Percentiles rank a stretch among this genome's conserved stretches.
Conservation (phyloP, 2,113 vertebrate genomes). For the Aplodontia rufa region DNA sequence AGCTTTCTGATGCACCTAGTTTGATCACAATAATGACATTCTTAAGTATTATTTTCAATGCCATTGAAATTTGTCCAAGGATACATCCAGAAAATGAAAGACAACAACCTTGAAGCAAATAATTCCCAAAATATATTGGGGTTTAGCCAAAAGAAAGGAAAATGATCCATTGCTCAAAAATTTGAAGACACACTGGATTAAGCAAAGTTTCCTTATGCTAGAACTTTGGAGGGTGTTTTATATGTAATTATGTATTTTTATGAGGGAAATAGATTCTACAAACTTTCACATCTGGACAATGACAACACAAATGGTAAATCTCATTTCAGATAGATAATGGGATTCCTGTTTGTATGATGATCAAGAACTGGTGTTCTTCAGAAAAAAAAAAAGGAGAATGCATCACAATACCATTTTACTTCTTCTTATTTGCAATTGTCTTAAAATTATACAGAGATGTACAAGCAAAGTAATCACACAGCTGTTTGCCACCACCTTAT, state of each 20-base stretch:
- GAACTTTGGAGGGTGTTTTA: neutral
- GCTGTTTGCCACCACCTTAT: neutral
- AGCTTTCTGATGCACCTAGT: neutral
- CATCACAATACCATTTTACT: neutral
- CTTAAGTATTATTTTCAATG: neutral
- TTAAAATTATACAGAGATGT: constrained; percentile 11
- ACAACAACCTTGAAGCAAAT: neutral
- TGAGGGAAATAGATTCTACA: neutral
- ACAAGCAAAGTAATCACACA: neutral
- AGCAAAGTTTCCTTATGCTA: neutral
- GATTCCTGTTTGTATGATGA: neutral
- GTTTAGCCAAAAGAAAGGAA: neutral
- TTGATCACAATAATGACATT: neutral
- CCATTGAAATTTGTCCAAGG: neutral
- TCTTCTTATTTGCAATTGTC: neutral
- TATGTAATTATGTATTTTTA: constrained; percentile 42
- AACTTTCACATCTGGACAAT: constrained; percentile 10
- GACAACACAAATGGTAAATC: neutral
- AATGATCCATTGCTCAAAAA: neutral
- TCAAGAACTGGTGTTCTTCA: neutral
- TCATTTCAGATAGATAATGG: neutral
- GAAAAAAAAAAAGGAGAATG: neutral
- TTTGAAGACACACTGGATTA: constrained; percentile 10
- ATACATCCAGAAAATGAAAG: neutral
- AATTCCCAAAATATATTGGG: neutral